Evolutionary conservation across 2,888 invertebrate genomes (phyloP).

Genomic region (Agrypnus murinus): DNA sequence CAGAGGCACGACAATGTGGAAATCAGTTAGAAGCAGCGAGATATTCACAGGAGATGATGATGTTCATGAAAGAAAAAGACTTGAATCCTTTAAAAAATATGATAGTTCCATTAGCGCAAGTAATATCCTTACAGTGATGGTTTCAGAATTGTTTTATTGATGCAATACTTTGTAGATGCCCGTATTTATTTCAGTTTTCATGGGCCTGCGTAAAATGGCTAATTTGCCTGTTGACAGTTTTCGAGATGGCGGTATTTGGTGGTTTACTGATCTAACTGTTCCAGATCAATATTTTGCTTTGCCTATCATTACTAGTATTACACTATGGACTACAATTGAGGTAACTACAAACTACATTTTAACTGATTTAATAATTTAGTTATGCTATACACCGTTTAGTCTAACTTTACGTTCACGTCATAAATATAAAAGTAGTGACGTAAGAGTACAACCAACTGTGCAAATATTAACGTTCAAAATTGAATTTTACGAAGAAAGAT

Average conservation of each 20-base stretch:
- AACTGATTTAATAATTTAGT: constrained; percentile 27
- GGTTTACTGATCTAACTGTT: constrained; percentile 95
- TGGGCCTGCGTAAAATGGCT: constrained; percentile 91
- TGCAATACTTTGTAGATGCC: constrained; percentile 76
- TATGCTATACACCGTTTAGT: no score
- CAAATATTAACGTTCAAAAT: no score
- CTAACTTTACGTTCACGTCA: no score
- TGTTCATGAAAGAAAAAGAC: constrained; percentile 87
- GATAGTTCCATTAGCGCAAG: constrained; percentile 85
- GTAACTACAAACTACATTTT: no score
- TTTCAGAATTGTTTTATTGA: background rate
- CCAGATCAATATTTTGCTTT: constrained; percentile 92
- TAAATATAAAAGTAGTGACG: no score
- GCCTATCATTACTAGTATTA: constrained; percentile 89
- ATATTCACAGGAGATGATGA: constrained; percentile 85
- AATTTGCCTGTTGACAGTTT: constrained; percentile 93
- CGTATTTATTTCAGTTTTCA: constrained; percentile 93
- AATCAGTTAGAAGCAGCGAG: constrained; percentile 86
- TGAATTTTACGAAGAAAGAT: no score
- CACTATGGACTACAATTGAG: constrained; percentile 88
- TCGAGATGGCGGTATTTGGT: constrained; percentile 89
- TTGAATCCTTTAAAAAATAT: constrained; percentile 88
- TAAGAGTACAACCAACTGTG: no score
- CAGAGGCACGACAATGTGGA: constrained; percentile 89
- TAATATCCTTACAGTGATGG: constrained; percentile 64